Evolutionary conservation across 1,140 invertebrate genomes (phyloP).

Genomic region (Theocolax elegans): DNA sequence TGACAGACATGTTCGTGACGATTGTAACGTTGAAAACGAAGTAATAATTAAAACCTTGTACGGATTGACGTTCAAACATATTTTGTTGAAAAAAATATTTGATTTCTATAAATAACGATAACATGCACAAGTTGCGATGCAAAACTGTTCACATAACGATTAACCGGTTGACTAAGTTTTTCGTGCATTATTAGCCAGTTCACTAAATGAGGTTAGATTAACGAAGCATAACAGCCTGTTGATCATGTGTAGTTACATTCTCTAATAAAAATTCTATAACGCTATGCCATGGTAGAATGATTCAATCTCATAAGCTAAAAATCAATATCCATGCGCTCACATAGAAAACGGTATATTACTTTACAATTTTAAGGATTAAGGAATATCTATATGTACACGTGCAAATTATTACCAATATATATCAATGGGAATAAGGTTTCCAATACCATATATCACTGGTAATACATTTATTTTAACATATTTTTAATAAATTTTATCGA

Average conservation of each 20-base stretch:
- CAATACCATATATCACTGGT: too few species aligned
- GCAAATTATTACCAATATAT: too few species aligned
- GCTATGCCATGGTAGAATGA: not conserved
- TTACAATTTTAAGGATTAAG: not conserved
- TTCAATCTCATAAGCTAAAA: constrained; percentile 1
- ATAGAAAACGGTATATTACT: not conserved
- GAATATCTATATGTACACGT: too few species aligned
- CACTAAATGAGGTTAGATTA: constrained; percentile 19
- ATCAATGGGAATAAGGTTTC: too few species aligned
- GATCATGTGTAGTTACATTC: constrained; percentile 1
- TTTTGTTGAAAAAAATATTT: too few species aligned
- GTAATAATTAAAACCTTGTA: too few species aligned
- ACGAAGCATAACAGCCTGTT: constrained; percentile 5
- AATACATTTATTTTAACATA: too few species aligned
- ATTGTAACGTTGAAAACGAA: too few species aligned
- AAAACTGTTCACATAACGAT: constrained; percentile 7
- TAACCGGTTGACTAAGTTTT: constrained; percentile 19
- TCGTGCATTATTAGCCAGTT: constrained; percentile 20
- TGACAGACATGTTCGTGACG: too few species aligned
- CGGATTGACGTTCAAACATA: too few species aligned
- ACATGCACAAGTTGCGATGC: not conserved
- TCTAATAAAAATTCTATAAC: constrained; percentile 9
- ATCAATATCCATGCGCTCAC: not conserved
- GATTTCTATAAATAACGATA: not conserved
- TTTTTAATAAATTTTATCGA: too few species aligned